Evolutionary conservation across 2,888 invertebrate genomes (phyloP).

Genomic region (Merodon equestris): DNA sequence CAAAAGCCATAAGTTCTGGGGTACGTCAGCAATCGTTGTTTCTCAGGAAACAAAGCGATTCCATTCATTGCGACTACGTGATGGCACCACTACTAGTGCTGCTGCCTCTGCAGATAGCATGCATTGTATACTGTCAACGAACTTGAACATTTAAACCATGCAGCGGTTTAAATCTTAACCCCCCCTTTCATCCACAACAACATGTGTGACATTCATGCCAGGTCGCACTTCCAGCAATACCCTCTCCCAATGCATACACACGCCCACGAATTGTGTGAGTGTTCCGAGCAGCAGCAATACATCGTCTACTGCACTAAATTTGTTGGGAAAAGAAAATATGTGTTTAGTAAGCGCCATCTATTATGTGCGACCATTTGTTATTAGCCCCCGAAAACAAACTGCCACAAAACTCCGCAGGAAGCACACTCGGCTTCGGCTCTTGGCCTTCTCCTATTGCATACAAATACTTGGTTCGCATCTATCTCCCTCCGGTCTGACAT

Average conservation of each 20-base stretch:
- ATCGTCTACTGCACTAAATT: conserved; percentile 66
- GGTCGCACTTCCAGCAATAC: background rate
- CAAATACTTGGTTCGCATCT: conserved; percentile 53
- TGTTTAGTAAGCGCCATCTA: conserved; percentile 68
- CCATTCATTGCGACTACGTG: conserved; percentile 44
- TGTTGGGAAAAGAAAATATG: conserved; percentile 63
- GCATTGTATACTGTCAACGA: conserved; percentile 66
- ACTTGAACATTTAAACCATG: conserved; percentile 60
- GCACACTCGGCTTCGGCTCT: conserved; percentile 54
- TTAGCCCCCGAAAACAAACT: conserved; percentile 67
- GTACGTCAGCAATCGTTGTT: conserved; percentile 24
- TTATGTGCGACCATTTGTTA: conserved; percentile 69
- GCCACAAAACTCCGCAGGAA: conserved; percentile 67
- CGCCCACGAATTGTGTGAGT: background rate
- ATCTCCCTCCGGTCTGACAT: conserved; percentile 64
- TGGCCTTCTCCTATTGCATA: conserved; percentile 1
- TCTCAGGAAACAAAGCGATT: conserved; percentile 43
- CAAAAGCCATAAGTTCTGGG: conserved; percentile 34
- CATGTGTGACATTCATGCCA: conserved; percentile 52
- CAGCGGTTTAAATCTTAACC: conserved; percentile 56
- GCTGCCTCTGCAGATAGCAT: conserved; percentile 55
- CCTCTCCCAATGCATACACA: conserved; percentile 4
- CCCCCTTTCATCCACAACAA: background rate
- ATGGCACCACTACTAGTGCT: conserved; percentile 14
- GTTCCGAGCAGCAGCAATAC: conserved; percentile 23